Evolutionary conservation across 2,797 vertebrate species (phyloP).

Genomic region (Sciaenops ocellatus): DNA sequence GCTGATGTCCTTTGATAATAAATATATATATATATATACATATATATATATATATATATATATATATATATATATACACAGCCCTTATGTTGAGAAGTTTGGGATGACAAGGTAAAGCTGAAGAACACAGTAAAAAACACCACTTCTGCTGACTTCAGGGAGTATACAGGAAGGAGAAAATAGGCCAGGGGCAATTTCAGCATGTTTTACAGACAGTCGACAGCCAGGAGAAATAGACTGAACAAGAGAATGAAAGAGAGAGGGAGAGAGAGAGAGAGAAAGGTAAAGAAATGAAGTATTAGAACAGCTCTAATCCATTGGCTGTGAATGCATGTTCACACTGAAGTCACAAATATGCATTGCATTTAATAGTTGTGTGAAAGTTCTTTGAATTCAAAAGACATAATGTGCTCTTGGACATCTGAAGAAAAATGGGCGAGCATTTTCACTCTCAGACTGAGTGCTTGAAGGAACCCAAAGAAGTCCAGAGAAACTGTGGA

Average conservation of each 20-base stretch:
- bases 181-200: conserved; percentile 54
- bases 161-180: conserved; percentile 51
- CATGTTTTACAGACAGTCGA: conserved; percentile 42
- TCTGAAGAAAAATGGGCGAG: conserved; percentile 7
- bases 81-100: conserved; percentile 1
- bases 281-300: not conserved
- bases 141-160: conserved; percentile 50
- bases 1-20: conserved; percentile 21
- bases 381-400: conserved; percentile 19
- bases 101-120: conserved; percentile 38
- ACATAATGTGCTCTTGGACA: conserved; percentile 17
- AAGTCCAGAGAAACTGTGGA: not conserved
- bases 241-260: conserved; percentile 25
- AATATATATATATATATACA: not conserved
- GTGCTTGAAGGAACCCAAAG: not conserved
- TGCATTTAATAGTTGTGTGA: not conserved
- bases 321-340: conserved; percentile 7
- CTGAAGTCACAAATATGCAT: conserved; percentile 3
- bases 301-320: conserved; percentile 13
- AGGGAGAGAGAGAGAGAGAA: conserved; percentile 1
- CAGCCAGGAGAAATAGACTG: conserved; percentile 33
- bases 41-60: not conserved
- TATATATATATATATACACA: not conserved
- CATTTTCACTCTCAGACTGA: conserved; percentile 4
- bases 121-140: conserved; percentile 31